Base-by-base conservation (phyloP, 1,140 invertebrate genomes). In the Chrysomallon squamiferum region DNA sequence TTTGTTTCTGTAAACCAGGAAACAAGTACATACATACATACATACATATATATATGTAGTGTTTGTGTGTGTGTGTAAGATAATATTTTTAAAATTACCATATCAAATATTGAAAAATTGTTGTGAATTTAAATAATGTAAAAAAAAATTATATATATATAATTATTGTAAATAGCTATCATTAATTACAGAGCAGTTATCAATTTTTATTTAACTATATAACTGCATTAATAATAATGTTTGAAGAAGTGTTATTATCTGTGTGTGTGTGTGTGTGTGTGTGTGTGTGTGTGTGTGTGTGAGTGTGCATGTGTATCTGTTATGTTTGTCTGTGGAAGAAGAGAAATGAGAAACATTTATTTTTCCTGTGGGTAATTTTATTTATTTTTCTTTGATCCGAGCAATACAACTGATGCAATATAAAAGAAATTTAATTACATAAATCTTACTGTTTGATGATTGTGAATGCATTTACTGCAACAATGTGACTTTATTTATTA, bases 241-340 rank as follows among this genome's bases (percentile, higher is more conserved):
- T 22, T 25, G 3, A 7, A 49, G 32, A 25, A 47, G 18, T 6
- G 20, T 54, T n/a, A 4, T 29, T 13, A 29, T 27, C 11, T 13
- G 32, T 30, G 25, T 43, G 1, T 60, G 45, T 45, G 18, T 54
- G n/a, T 32, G 27, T 62, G 27, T 32, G 32, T 62, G 29, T 20
- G 15, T 50, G 20, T 52, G 52, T 64, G 52, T 57, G 27, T 64
- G 41, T 22, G 27, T 65, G 41, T 29, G n/a, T 58, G 41, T 15
- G 25, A 57, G 35, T 54, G 32, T 57, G 35, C 47, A 29, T 65
- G 52, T 65, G 38, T 57, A 11, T 65, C 22, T 30, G 43, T 62
- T n/a, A n/a, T n/a, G n/a, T n/a, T n/a, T n/a, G n/a, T n/a, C n/a
- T n/a, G n/a, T n/a, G n/a, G n/a, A n/a, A n/a, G n/a, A n/a, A n/a